phyloP scores from a whole-genome alignment of 2,113 vertebrate species.

The Albula glossodonta region DNA sequence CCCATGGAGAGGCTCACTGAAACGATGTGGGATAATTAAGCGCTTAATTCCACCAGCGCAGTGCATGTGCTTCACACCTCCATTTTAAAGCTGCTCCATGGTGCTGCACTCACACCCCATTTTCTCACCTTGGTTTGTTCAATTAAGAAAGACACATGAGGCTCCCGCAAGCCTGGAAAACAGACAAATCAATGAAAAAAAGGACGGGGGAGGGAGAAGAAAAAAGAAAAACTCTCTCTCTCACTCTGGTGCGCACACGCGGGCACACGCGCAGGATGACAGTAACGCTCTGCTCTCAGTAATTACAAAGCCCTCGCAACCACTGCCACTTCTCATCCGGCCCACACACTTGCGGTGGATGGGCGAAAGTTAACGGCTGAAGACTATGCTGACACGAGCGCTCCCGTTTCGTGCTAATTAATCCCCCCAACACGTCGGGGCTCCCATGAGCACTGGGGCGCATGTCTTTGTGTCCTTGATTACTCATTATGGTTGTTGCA shows the following conservation, averaged over 20 bases:
- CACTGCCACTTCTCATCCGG: background rate
- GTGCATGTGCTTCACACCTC: background rate
- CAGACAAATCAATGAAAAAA: background rate
- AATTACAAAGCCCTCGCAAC: background rate
- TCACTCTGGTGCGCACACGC: background rate
- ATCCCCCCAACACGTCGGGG: constrained; percentile 56
- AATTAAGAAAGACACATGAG: background rate
- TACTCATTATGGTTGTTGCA: constrained; percentile 76
- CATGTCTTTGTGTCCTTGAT: constrained; percentile 74
- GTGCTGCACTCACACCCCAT: background rate
- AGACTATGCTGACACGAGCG: constrained; percentile 62
- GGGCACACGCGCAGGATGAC: constrained; percentile 6
- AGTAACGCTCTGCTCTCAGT: background rate
- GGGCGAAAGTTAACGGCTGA: constrained; percentile 66
- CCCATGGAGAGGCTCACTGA: background rate
- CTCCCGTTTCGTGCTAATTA: constrained; percentile 79
- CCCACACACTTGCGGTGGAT: constrained; percentile 12
- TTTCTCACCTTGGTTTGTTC: constrained; percentile 3
- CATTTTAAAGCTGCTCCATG: background rate
- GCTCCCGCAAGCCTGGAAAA: background rate
- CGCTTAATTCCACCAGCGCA: constrained; percentile 13
- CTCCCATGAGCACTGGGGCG: constrained; percentile 63
- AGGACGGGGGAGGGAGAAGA: background rate
- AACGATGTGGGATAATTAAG: constrained; percentile 44
- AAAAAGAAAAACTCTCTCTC: background rate